Conservation (phyloP, 2,797 vertebrate genomes). For the Myoxocephalus aenaeus region DNA sequence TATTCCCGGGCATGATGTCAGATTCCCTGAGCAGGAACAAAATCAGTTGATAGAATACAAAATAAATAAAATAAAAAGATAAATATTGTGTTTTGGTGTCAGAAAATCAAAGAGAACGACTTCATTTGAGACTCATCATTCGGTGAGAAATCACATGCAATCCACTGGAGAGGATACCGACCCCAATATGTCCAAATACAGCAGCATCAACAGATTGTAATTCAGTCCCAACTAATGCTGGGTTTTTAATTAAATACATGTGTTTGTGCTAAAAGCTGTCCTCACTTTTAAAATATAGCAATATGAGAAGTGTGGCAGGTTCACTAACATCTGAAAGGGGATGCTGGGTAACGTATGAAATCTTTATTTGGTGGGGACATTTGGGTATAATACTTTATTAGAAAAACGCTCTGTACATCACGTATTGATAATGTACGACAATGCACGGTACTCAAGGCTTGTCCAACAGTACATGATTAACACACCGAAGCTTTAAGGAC, state of each 20-base stretch:
- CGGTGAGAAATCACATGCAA: not conserved
- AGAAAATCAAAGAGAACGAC: not conserved
- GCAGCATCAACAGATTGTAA: constrained; percentile 10
- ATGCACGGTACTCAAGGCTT: not conserved
- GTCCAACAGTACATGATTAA: not conserved
- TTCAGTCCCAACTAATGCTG: constrained; percentile 5
- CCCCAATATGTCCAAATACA: not conserved
- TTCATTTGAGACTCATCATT: not conserved
- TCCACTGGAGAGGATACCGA: not conserved
- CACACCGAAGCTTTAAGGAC: not conserved
- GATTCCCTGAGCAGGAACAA: not conserved
- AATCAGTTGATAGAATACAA: not conserved
- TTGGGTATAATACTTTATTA: not conserved
- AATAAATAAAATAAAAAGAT: not conserved
- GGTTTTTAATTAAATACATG: not conserved
- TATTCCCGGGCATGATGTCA: not conserved
- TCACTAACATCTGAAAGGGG: constrained; percentile 1
- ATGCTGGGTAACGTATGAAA: not conserved
- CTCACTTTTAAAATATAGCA: not conserved
- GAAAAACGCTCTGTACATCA: not conserved
- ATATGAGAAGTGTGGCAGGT: not conserved
- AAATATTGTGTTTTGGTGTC: not conserved
- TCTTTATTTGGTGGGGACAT: not conserved
- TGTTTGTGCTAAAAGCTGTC: not conserved
- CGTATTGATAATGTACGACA: not conserved